Evolutionary conservation across 2,888 invertebrate genomes (phyloP).

Genomic region (Tanypteryx hageni): DNA sequence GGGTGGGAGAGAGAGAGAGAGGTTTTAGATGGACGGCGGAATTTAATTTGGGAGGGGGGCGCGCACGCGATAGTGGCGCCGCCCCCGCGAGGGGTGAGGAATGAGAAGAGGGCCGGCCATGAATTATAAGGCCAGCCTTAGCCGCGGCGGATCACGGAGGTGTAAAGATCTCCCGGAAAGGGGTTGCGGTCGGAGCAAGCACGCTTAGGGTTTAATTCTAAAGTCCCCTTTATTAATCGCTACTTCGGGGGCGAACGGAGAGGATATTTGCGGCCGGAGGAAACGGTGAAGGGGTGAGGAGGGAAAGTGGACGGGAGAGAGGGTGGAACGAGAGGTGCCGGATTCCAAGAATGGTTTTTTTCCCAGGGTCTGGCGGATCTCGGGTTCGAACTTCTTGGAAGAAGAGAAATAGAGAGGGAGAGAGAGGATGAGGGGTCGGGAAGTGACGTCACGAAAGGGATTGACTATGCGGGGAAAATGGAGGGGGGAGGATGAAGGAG

Average conservation of each 20-base stretch:
- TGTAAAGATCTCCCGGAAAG: slow-evolving; percentile 56
- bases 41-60: slow-evolving; percentile 60
- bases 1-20: background rate
- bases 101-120: slow-evolving; percentile 18
- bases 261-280: slow-evolving; percentile 54
- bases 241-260: slow-evolving; percentile 34
- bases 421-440: background rate
- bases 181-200: slow-evolving; percentile 51
- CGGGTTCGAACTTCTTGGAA: background rate
- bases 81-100: background rate
- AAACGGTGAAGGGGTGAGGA: background rate
- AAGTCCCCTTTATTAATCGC: slow-evolving; percentile 62
- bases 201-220: slow-evolving; percentile 59
- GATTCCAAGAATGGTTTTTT: slow-evolving; percentile 47
- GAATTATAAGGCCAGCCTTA: slow-evolving; percentile 54
- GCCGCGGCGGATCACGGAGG: slow-evolving; percentile 54
- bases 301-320: background rate
- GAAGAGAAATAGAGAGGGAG: background rate
- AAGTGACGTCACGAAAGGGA: background rate
- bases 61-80: background rate
- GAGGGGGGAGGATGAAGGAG: background rate
- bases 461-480: background rate
- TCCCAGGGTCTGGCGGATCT: background rate
- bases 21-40: slow-evolving; percentile 60
- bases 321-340: background rate